Percentiles rank a stretch among this genome's conserved stretches.
Evolutionary conservation across 2,888 invertebrate species (phyloP).

Genomic region (Nomada flava): DNA sequence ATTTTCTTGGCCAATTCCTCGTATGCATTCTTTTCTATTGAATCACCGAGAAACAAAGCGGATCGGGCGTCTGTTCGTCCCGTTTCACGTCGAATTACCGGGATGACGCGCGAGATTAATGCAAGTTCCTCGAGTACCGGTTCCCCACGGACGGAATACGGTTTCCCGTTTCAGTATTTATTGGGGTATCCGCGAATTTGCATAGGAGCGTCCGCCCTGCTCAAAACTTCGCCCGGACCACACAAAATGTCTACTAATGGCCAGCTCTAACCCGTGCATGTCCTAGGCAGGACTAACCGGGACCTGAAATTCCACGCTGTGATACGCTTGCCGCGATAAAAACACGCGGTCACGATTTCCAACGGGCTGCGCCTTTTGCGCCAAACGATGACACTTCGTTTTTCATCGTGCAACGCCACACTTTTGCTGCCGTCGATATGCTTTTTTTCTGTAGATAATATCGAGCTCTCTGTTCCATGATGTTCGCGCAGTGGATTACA

Average conservation of each 20-base stretch:
- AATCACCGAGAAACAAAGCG: constrained; percentile 22
- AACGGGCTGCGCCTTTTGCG: constrained; percentile 16
- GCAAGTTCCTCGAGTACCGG: constrained; percentile 71
- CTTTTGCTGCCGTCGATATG: neutral
- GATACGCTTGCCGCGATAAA: constrained; percentile 65
- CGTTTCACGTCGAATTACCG: constrained; percentile 58
- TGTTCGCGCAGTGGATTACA: too few species aligned
- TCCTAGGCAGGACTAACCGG: constrained; percentile 68
- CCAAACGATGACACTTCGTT: constrained; percentile 42
- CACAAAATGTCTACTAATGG: constrained; percentile 84
- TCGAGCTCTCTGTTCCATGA: too few species aligned
- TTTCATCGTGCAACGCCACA: constrained; percentile 13
- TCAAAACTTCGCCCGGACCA: constrained; percentile 76
- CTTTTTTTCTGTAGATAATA: neutral
- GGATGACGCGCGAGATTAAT: constrained; percentile 73
- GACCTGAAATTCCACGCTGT: constrained; percentile 75
- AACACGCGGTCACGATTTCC: constrained; percentile 52
- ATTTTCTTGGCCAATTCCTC: too few species aligned
- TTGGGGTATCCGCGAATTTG: constrained; percentile 82
- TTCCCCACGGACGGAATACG: constrained; percentile 50
- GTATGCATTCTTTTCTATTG: neutral
- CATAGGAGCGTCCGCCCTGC: constrained; percentile 78
- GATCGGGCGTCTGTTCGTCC: neutral
- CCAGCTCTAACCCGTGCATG: constrained; percentile 55
- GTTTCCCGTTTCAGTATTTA: constrained; percentile 81